These are phyloP conservation scores for Drosophila bifasciata DNA, from an alignment of 1,140 invertebrate species.

Conservation along the genomic window DNA sequence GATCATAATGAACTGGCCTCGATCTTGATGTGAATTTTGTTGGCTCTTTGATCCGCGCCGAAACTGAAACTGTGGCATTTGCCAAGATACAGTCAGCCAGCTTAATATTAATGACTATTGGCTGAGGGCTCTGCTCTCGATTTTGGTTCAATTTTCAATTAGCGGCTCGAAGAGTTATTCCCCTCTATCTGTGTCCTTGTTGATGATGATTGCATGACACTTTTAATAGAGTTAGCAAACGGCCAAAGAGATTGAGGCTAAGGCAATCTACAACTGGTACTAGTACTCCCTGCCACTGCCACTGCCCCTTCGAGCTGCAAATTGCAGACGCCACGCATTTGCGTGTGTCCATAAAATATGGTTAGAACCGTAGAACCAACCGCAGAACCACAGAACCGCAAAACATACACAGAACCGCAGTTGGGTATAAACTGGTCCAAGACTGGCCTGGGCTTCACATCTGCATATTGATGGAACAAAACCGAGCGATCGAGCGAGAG, in stretches of 20 bases:
- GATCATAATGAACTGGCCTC: conserved; percentile 44
- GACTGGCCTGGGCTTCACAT: conserved; percentile 18
- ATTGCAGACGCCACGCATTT: conserved; percentile 67
- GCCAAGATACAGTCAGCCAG: conserved; percentile 6
- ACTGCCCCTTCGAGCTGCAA: neutral
- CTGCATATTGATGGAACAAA: conserved; percentile 71
- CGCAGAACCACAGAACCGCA: conserved; percentile 30
- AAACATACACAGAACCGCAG: conserved; percentile 25
- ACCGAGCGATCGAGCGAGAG: neutral
- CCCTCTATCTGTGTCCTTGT: conserved; percentile 7
- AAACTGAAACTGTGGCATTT: conserved; percentile 19
- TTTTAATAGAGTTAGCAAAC: conserved; percentile 68
- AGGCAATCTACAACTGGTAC: conserved; percentile 1
- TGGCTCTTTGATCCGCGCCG: conserved; percentile 50
- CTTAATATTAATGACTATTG: conserved; percentile 40
- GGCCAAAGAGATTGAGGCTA: conserved; percentile 48
- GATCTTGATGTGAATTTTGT: conserved; percentile 38
- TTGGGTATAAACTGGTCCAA: conserved; percentile 21
- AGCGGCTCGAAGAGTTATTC: conserved; percentile 14
- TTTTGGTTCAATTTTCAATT: conserved; percentile 28
- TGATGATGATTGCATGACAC: conserved; percentile 43
- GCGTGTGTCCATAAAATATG: conserved; percentile 54
- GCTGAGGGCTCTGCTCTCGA: conserved; percentile 39
- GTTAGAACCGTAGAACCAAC: conserved; percentile 28
- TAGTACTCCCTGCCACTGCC: neutral